A percentile compares a stretch with the other conserved stretches of the same genome.
Conservation (phyloP, 2,888 invertebrate genomes). For the Perizoma affinitatum region DNA sequence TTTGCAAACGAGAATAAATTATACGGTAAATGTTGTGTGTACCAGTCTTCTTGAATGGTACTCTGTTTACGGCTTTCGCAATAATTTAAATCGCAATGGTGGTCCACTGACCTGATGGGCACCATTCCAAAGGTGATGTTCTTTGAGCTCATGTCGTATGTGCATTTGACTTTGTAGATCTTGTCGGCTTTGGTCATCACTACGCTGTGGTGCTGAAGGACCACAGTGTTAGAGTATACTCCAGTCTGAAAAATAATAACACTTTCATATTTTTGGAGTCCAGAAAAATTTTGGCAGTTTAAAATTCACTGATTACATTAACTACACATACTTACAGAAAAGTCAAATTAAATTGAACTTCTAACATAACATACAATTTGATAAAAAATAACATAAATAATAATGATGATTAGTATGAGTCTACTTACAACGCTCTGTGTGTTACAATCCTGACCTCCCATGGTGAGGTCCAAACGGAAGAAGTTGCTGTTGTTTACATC, state of each 20-base stretch:
- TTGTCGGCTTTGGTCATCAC: conserved; percentile 98
- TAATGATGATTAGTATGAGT: no score
- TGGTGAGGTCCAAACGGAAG: conserved; percentile 95
- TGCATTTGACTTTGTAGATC: conserved; percentile 98
- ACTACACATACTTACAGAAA: conserved; percentile 63
- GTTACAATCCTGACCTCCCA: conserved; percentile 97
- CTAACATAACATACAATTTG: no score
- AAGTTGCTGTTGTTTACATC: conserved; percentile 96
- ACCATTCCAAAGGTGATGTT: conserved; percentile 99
- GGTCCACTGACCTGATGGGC: conserved; percentile 90
- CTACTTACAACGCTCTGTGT: conserved; percentile 97
- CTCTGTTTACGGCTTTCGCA: conserved; percentile 39
- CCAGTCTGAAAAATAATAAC: conserved; percentile 88
- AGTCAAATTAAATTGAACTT: no score
- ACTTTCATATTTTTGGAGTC: not conserved
- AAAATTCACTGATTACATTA: not conserved
- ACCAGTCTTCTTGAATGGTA: conserved; percentile 44
- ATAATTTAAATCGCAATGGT: conserved; percentile 39
- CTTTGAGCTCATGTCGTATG: conserved; percentile 97
- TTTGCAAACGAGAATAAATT: conserved; percentile 55
- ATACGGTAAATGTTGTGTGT: conserved; percentile 47
- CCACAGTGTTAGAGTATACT: conserved; percentile 96
- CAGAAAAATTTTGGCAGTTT: not conserved
- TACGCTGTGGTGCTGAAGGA: conserved; percentile 96
- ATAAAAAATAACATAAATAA: no score